These are phyloP conservation scores for Beaufortia kweichowensis DNA, from an alignment of 2,113 vertebrate species.

Conservation along the genomic window DNA sequence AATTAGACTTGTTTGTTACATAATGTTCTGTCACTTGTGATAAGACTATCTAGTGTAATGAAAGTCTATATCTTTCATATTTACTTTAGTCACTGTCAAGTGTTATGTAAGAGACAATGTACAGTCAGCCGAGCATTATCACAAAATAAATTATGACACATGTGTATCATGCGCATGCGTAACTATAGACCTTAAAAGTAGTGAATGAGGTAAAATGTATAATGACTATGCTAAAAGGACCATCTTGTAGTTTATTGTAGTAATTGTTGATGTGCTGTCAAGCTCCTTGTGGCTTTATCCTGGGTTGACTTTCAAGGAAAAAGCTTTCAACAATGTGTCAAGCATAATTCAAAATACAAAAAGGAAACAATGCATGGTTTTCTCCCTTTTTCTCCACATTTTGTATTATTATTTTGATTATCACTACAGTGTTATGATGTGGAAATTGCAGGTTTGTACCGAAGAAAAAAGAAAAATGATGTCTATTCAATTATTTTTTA, in stretches of 20 bases:
- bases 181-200: neutral
- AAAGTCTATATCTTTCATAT: too few species aligned
- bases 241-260: too few species aligned
- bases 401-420: neutral
- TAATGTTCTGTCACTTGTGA: too few species aligned
- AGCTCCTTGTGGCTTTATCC: conserved; percentile 5
- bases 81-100: too few species aligned
- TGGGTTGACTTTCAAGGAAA: neutral
- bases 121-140: too few species aligned
- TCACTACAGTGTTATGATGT: neutral
- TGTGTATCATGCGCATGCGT: too few species aligned
- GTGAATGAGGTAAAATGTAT: neutral
- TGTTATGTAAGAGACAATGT: too few species aligned
- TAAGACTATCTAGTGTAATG: too few species aligned
- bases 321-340: conserved; percentile 20
- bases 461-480: neutral
- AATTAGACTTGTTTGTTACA: too few species aligned
- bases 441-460: neutral
- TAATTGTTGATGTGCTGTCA: neutral
- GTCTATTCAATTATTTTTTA: too few species aligned
- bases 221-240: neutral
- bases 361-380: neutral
- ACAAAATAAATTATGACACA: too few species aligned
- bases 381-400: neutral
- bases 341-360: neutral